Conservation (phyloP, 2,888 invertebrate genomes). For the Gymnoscelis rufifasciata region DNA sequence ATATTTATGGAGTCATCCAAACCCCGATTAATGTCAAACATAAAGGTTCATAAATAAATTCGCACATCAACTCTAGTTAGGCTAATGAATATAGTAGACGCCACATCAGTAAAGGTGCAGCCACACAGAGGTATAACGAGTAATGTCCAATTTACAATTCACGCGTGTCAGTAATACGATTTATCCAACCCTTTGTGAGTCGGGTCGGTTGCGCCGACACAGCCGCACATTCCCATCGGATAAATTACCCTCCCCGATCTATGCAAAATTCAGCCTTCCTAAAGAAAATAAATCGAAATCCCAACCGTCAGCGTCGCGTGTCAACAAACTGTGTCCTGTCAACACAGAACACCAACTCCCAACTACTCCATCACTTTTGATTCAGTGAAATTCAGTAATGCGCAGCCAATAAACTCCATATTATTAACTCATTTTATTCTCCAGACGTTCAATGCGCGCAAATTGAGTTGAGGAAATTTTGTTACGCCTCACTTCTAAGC, state of each 20-base stretch:
- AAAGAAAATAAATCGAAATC: slow-evolving; percentile 26
- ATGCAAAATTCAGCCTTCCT: slow-evolving; percentile 51
- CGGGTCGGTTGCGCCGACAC: slow-evolving; percentile 30
- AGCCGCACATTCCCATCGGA: slow-evolving; percentile 50
- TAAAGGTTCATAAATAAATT: too few species aligned
- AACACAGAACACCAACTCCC: not conserved
- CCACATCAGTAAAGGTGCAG: slow-evolving; percentile 9
- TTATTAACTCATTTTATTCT: slow-evolving; percentile 43
- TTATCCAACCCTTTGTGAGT: slow-evolving; percentile 73
- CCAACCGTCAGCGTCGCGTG: slow-evolving; percentile 20
- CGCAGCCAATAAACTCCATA: slow-evolving; percentile 26
- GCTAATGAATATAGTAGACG: too few species aligned
- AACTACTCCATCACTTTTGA: slow-evolving; percentile 21
- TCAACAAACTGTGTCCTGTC: slow-evolving; percentile 13
- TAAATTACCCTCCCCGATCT: slow-evolving; percentile 55
- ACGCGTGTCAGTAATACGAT: slow-evolving; percentile 73
- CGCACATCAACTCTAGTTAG: too few species aligned
- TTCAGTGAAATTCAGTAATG: not conserved
- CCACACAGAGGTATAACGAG: slow-evolving; percentile 58
- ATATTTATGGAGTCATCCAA: too few species aligned
- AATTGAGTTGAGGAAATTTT: slow-evolving; percentile 51
- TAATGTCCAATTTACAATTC: slow-evolving; percentile 79
- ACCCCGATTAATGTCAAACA: too few species aligned
- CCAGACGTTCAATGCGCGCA: slow-evolving; percentile 55
- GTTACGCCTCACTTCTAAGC: slow-evolving; percentile 51